Conservation (phyloP, 1,140 invertebrate species). For the Stegodyphus mimosarum region DNA sequence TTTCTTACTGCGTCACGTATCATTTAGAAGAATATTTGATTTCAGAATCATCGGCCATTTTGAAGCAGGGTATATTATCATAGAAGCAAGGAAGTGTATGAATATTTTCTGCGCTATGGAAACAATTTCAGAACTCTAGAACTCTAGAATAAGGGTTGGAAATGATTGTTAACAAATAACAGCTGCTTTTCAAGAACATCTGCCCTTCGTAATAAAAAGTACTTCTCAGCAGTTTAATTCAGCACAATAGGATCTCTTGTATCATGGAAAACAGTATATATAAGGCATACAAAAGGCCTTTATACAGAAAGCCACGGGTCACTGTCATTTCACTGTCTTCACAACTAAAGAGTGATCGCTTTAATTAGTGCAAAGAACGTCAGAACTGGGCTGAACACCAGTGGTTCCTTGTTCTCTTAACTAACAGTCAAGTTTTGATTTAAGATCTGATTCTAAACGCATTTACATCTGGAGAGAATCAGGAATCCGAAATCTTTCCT, state of each 20-base stretch:
- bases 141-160: background rate
- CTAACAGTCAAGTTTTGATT: background rate
- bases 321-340: background rate
- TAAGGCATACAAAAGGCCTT: background rate
- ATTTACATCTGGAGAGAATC: background rate
- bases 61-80: background rate
- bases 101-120: background rate
- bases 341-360: background rate
- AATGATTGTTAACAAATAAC: background rate
- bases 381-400: slow-evolving; percentile 2
- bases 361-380: background rate
- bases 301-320: slow-evolving; percentile 5
- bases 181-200: background rate
- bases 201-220: background rate
- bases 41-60: background rate
- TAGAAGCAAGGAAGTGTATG: background rate
- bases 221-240: background rate
- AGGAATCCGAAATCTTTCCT: background rate
- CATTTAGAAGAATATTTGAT: background rate
- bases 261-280: background rate
- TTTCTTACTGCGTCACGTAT: background rate
- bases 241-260: background rate
- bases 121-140: background rate
- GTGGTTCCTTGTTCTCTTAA: background rate
- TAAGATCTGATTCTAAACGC: background rate